A percentile compares a stretch with the other conserved stretches of the same genome.
Conservation (phyloP, 2,797 vertebrate species). For the Syngnathus acus region DNA sequence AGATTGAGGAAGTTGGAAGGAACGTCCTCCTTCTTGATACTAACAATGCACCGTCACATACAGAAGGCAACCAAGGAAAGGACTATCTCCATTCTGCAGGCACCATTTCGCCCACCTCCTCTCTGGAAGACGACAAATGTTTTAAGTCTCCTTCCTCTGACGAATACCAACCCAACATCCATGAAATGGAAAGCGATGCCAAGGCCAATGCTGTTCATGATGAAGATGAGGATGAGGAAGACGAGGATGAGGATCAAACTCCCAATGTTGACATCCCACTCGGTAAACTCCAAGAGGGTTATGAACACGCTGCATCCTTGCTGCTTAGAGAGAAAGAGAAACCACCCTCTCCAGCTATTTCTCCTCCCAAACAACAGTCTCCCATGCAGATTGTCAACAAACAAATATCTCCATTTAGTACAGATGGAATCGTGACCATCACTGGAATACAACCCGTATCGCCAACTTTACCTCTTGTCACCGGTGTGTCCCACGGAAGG, state of each 20-base stretch:
- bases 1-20: slow-evolving; percentile 87
- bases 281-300: slow-evolving; percentile 76
- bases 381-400: slow-evolving; percentile 38
- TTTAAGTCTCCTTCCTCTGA: slow-evolving; percentile 96
- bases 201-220: slow-evolving; percentile 58
- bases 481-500: slow-evolving; percentile 57
- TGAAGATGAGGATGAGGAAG: slow-evolving; percentile 80
- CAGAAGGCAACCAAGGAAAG: slow-evolving; percentile 85
- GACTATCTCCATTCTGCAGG: slow-evolving; percentile 94
- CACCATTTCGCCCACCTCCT: slow-evolving; percentile 96
- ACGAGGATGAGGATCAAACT: slow-evolving; percentile 78
- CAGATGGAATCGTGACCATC: slow-evolving; percentile 30
- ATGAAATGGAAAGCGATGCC: slow-evolving; percentile 70
- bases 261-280: slow-evolving; percentile 76
- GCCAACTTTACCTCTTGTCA: slow-evolving; percentile 47
- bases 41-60: slow-evolving; percentile 82
- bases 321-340: slow-evolving; percentile 66
- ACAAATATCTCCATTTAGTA: slow-evolving; percentile 32
- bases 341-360: slow-evolving; percentile 32
- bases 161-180: slow-evolving; percentile 77
- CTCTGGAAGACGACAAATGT: slow-evolving; percentile 94
- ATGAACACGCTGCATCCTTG: slow-evolving; percentile 57
- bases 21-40: slow-evolving; percentile 86
- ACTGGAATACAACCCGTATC: slow-evolving; percentile 49
- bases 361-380: slow-evolving; percentile 22